These are phyloP conservation scores for Tetragonisca angustula DNA, from an alignment of 2,888 invertebrate genomes.

Conservation along the genomic window DNA sequence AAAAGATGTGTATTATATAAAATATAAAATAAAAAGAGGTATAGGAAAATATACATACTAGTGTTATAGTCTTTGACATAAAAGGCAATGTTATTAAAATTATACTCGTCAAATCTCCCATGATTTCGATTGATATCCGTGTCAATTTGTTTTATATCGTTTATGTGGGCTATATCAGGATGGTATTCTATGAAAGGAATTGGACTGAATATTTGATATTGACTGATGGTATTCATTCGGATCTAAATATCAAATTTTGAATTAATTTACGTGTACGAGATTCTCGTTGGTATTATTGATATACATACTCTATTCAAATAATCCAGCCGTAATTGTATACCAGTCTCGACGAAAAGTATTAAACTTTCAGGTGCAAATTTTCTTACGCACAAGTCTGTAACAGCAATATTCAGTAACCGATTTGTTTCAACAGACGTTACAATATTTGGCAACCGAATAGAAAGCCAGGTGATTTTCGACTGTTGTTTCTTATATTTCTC, in stretches of 20 bases:
- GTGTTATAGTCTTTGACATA: constrained; percentile 92
- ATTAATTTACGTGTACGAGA: not conserved
- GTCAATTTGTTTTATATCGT: constrained; percentile 83
- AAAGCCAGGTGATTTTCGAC: constrained; percentile 89
- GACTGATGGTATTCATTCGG: constrained; percentile 96
- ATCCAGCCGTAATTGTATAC: constrained; percentile 90
- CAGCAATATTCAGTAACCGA: constrained; percentile 84
- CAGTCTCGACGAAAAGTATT: constrained; percentile 88
- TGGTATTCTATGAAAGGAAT: constrained; percentile 95
- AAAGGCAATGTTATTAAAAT: constrained; percentile 91
- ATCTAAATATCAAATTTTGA: constrained; percentile 86
- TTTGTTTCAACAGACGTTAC: constrained; percentile 74
- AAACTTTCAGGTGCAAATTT: constrained; percentile 91
- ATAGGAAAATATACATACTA: constrained; percentile 84
- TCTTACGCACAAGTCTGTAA: constrained; percentile 89
- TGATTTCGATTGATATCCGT: constrained; percentile 90
- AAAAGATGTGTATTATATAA: constrained; percentile 27
- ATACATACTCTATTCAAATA: constrained; percentile 93
- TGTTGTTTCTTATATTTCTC: constrained; percentile 89
- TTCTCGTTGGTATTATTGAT: not conserved
- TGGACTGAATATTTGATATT: constrained; percentile 96
- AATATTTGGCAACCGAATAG: constrained; percentile 86
- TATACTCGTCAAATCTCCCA: constrained; percentile 92
- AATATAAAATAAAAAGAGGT: not conserved
- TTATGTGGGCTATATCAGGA: constrained; percentile 86